These are phyloP conservation scores for Pantherophis vulpinus DNA, from an alignment of 2,797 vertebrate genomes.

Conservation along the genomic window DNA sequence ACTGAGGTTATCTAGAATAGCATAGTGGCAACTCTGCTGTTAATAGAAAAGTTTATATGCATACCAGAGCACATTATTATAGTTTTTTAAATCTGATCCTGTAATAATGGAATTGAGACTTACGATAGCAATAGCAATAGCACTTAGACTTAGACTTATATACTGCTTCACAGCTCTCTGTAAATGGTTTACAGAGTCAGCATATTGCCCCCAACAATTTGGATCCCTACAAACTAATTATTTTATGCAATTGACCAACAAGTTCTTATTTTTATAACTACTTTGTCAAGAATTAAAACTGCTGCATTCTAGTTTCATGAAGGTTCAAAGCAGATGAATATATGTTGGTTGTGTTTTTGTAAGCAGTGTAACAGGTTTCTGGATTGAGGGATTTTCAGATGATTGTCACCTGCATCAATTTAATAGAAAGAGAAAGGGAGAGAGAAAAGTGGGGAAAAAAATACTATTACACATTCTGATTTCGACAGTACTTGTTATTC, in stretches of 20 bases:
- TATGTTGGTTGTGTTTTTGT: neutral
- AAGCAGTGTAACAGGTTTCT: neutral
- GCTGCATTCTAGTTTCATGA: conserved; percentile 20
- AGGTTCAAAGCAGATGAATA: neutral
- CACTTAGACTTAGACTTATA: too few species aligned
- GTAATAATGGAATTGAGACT: neutral
- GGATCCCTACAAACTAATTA: neutral
- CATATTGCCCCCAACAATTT: too few species aligned
- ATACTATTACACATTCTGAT: neutral
- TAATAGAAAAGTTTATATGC: neutral
- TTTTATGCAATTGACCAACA: neutral
- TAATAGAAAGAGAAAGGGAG: neutral
- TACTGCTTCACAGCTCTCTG: too few species aligned
- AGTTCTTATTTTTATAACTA: neutral
- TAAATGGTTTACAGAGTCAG: too few species aligned
- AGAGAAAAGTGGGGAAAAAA: too few species aligned
- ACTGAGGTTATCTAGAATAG: neutral
- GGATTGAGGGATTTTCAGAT: neutral
- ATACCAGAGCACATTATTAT: neutral
- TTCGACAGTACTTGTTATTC: neutral
- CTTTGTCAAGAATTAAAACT: neutral
- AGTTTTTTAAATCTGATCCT: neutral
- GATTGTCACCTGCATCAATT: neutral
- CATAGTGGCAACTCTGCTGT: neutral
- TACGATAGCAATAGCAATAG: too few species aligned